Evolutionary conservation across 2,797 vertebrate genomes (phyloP).

Genomic region (Epinephelus awoara): DNA sequence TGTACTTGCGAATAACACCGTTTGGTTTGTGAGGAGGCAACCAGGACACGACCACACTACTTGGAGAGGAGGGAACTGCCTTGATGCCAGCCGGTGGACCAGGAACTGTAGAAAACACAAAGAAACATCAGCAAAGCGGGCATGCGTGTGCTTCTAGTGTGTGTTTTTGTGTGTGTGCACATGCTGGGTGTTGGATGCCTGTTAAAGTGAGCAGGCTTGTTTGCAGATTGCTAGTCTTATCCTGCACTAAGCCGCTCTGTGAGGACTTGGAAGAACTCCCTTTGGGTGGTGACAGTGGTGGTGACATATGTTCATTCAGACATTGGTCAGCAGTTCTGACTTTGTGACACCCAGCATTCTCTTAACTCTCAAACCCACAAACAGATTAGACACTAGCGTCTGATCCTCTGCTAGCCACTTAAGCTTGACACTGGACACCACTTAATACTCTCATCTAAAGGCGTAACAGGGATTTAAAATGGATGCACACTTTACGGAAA

Average conservation of each 20-base stretch:
- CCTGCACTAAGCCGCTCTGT: slow-evolving; percentile 78
- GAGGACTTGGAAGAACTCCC: slow-evolving; percentile 74
- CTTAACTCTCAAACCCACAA: slow-evolving; percentile 72
- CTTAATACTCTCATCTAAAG: slow-evolving; percentile 70
- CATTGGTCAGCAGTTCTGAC: slow-evolving; percentile 81
- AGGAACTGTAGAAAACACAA: slow-evolving; percentile 87
- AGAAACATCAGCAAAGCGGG: slow-evolving; percentile 45
- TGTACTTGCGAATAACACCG: slow-evolving; percentile 98
- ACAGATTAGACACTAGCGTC: slow-evolving; percentile 80
- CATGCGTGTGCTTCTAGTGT: slow-evolving; percentile 11
- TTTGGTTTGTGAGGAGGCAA: slow-evolving; percentile 96
- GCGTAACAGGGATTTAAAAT: slow-evolving; percentile 56
- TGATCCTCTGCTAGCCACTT: slow-evolving; percentile 80
- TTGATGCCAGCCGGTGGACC: slow-evolving; percentile 98
- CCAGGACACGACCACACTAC: slow-evolving; percentile 98
- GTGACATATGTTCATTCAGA: slow-evolving; percentile 83
- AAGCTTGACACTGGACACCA: slow-evolving; percentile 58
- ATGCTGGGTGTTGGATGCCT: slow-evolving; percentile 60
- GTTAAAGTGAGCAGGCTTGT: slow-evolving; percentile 80
- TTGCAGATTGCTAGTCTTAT: slow-evolving; percentile 81
- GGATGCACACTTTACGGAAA: slow-evolving; percentile 29
- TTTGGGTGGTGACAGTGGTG: slow-evolving; percentile 55
- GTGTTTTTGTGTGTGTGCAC: slow-evolving; percentile 24
- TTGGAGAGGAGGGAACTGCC: slow-evolving; percentile 95
- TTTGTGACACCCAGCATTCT: slow-evolving; percentile 65